Evolutionary conservation across 1,140 invertebrate species (phyloP), one percentile per base, ranked within the genome.

Genomic region (Pygmarrhopalites habei): DNA sequence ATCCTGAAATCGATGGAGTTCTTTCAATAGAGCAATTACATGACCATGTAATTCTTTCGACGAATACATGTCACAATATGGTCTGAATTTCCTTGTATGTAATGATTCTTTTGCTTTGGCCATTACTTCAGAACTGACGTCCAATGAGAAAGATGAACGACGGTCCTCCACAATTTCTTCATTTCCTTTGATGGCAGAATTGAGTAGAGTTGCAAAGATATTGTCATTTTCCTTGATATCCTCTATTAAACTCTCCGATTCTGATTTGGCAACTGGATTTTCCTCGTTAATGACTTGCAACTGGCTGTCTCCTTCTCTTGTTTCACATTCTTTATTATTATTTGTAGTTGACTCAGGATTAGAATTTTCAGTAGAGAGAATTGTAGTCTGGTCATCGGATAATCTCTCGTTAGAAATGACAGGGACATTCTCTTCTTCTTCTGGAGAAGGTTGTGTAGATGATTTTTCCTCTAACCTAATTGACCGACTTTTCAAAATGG

Each of bases 1-100:
- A 58, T 82, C 82, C 72, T 85, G 84, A 68, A 84, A 84, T 7
- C 77, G 73, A 58, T 82, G 75, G 15, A 85, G 72, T 64, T 82
- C 79, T 60, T 78, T 76, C 2, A 85, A 61, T 12, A 85, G 72
- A 70, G 21, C 46, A 19, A 64, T 60, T n/a, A 71, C 63, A 21
- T 63, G 58, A 2, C 66, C 65, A 43, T 67, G 66, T 1, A 71
- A 58, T 43, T 68, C 60, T 35, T 65, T 67, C 14, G 60, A 49
- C 0, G 32, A 23, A 29, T 61, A 68, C 66, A 68, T 67, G 29
- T 71, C 60, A 39, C 69, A 71, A 29, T 71, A 71, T 0, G 32
- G 30, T 1, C 69, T 57, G 32, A 67, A 71, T 49, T 71, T 71
- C 15, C 62, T 32, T 26, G 21, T 59, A 29, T 70, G 68, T 44